Conservation (phyloP, 2,888 invertebrate genomes). For the Hedychridium roseum region DNA sequence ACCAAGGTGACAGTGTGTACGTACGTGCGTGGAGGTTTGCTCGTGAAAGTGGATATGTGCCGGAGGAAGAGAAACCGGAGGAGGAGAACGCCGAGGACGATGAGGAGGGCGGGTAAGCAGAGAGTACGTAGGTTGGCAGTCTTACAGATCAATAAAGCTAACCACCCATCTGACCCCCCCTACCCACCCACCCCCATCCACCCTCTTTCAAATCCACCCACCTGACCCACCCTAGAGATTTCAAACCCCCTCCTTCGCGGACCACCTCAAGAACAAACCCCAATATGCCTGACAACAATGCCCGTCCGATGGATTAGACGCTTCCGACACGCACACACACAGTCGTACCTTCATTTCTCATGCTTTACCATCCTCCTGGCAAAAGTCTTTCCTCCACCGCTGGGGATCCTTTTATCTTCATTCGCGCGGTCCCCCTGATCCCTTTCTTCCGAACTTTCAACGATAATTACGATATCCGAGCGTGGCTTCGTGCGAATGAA, state of each 20-base stretch:
- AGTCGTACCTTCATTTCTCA: too few relatives aligned
- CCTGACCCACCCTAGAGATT: slow-evolving; percentile 44
- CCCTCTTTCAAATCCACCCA: slow-evolving; percentile 37
- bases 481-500: not conserved
- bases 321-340: slow-evolving; percentile 41
- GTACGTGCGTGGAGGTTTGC: slow-evolving; percentile 18
- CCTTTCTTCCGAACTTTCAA: slow-evolving; percentile 14
- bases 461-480: too few relatives aligned
- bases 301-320: slow-evolving; percentile 57
- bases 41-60: slow-evolving; percentile 16
- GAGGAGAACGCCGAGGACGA: slow-evolving; percentile 31
- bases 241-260: slow-evolving; percentile 33
- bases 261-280: slow-evolving; percentile 62
- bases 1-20: slow-evolving; percentile 29
- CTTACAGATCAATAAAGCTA: slow-evolving; percentile 65
- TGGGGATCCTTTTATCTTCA: slow-evolving; percentile 1
- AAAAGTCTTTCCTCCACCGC: too few relatives aligned
- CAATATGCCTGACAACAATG: slow-evolving; percentile 62
- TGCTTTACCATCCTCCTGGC: too few relatives aligned
- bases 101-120: slow-evolving; percentile 43
- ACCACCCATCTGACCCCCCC: slow-evolving; percentile 60
- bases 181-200: slow-evolving; percentile 34
- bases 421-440: slow-evolving; percentile 21
- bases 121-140: slow-evolving; percentile 59
- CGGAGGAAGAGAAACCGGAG: slow-evolving; percentile 43